phyloP scores from a whole-genome alignment of 2,888 invertebrate species.

The Drosophila setosimentum region DNA sequence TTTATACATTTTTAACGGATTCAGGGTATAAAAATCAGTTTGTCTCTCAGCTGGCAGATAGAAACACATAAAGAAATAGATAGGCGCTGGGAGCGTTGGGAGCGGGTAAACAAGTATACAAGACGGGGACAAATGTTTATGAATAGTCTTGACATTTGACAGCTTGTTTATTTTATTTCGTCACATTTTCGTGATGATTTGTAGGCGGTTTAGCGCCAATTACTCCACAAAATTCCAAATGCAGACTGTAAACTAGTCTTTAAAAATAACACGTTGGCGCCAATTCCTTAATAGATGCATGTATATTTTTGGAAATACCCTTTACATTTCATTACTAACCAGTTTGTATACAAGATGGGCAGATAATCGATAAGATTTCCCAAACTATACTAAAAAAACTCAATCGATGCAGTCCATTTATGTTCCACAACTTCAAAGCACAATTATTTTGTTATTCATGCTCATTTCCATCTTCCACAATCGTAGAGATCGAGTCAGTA shows the following conservation, averaged over 20 bases:
- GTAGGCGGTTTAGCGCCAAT: constrained; percentile 82
- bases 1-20: neutral
- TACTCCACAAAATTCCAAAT: constrained; percentile 72
- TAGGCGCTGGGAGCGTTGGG: neutral
- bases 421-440: neutral
- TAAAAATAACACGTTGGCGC: constrained; percentile 72
- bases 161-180: constrained; percentile 84
- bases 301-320: neutral
- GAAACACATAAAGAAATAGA: neutral
- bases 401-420: neutral
- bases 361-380: neutral
- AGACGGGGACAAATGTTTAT: constrained; percentile 64
- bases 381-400: no score
- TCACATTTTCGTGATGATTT: constrained; percentile 83
- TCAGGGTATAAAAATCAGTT: constrained; percentile 11
- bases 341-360: neutral
- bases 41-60: neutral
- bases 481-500: neutral
- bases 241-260: constrained; percentile 68
- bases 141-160: constrained; percentile 82
- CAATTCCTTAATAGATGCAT: constrained; percentile 50
- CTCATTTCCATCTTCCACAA: neutral
- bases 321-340: neutral
- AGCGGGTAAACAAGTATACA: constrained; percentile 15
- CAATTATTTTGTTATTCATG: neutral